phyloP scores from a whole-genome alignment of 2,113 vertebrate species.

The Papio anubis region DNA sequence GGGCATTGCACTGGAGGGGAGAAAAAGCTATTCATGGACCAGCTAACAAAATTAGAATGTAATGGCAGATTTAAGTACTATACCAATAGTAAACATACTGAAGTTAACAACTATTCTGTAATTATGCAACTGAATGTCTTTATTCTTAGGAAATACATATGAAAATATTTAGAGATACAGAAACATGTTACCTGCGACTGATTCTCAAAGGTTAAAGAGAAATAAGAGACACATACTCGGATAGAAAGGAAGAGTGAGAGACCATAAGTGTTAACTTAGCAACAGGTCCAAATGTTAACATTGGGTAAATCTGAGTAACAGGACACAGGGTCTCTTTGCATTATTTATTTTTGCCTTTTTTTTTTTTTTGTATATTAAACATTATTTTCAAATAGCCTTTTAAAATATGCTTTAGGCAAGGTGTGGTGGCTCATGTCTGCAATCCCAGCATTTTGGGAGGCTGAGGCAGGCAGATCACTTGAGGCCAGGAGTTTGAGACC shows the following conservation, averaged over 20 bases:
- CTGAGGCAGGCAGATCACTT: too few species aligned
- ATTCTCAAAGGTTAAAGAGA: not conserved
- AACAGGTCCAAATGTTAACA: not conserved
- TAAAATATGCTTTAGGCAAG: not conserved
- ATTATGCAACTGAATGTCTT: not conserved
- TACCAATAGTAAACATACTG: not conserved
- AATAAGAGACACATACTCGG: not conserved
- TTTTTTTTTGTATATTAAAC: not conserved
- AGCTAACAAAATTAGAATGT: not conserved
- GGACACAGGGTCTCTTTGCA: not conserved
- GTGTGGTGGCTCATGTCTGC: too few species aligned
- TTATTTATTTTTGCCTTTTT: not conserved
- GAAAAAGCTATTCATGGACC: not conserved
- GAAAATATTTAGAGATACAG: not conserved
- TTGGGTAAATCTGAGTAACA: not conserved
- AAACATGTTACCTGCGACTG: not conserved
- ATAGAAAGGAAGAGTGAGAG: not conserved
- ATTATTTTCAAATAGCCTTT: not conserved
- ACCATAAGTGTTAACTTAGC: not conserved
- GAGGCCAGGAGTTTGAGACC: too few species aligned
- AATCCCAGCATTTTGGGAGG: too few species aligned
- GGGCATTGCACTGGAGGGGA: not conserved
- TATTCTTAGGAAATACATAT: not conserved
- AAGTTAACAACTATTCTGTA: not conserved
- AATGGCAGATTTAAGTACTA: not conserved